phyloP scores from a whole-genome alignment of 2,113 vertebrate genomes.

The Centropus unirufus region DNA sequence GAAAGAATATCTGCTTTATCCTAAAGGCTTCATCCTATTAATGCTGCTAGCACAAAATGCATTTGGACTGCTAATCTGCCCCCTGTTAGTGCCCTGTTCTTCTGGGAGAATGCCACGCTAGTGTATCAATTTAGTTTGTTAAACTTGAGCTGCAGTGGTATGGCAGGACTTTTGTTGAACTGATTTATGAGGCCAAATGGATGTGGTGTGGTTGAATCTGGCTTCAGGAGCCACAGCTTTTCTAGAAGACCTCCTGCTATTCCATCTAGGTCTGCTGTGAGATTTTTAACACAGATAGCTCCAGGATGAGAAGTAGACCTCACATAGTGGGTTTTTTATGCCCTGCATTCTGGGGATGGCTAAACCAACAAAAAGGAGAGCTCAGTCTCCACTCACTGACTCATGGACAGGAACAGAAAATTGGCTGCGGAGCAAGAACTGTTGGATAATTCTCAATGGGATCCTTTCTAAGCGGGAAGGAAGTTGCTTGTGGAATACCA shows the following conservation, averaged over 20 bases:
- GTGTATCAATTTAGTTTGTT: neutral
- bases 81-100: neutral
- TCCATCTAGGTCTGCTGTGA: neutral
- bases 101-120: neutral
- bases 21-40: neutral
- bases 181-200: slow-evolving; percentile 14
- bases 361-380: neutral
- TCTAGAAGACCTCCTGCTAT: neutral
- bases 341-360: neutral
- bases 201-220: neutral
- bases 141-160: neutral
- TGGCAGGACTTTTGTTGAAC: neutral
- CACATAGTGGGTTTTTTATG: neutral
- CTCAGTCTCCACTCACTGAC: neutral
- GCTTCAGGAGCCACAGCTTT: slow-evolving; percentile 20
- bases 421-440: slow-evolving; percentile 37
- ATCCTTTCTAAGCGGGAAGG: slow-evolving; percentile 29
- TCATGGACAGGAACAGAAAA: neutral
- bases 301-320: neutral
- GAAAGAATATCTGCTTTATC: neutral
- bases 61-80: neutral
- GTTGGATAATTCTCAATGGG: slow-evolving; percentile 31
- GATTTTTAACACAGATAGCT: neutral
- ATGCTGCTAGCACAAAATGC: neutral
- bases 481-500: slow-evolving; percentile 65